A percentile compares a stretch with the other conserved stretches of the same genome.
phyloP scores from a whole-genome alignment of 2,797 vertebrate genomes.

The Denticeps clupeoides region DNA sequence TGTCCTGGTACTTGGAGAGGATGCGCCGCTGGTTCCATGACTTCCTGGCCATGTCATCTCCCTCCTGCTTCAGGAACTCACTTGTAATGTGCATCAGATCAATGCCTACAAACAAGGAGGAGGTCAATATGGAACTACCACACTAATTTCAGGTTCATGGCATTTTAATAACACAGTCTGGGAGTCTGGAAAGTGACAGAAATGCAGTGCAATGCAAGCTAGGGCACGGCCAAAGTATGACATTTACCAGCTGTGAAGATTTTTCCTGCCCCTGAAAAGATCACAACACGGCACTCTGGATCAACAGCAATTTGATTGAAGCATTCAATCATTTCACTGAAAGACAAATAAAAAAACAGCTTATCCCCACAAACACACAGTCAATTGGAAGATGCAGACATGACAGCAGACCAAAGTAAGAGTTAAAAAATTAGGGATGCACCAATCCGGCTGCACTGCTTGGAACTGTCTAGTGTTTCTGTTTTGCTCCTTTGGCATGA shows the following conservation, averaged over 20 bases:
- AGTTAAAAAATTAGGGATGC: too few species aligned
- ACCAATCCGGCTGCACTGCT: too few species aligned
- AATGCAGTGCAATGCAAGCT: not conserved
- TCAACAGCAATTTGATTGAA: conserved; percentile 63
- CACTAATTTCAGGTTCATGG: too few species aligned
- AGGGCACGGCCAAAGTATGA: not conserved
- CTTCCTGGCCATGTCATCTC: conserved; percentile 59
- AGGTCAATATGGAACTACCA: too few species aligned
- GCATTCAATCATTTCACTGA: conserved; percentile 79
- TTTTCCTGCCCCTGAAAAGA: conserved; percentile 74
- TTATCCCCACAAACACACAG: too few species aligned
- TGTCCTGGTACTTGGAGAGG: conserved; percentile 64
- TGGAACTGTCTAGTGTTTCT: too few species aligned
- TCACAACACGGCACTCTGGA: conserved; percentile 63
- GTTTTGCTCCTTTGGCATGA: too few species aligned
- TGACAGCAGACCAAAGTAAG: too few species aligned
- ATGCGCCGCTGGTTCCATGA: conserved; percentile 60
- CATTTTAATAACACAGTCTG: too few species aligned
- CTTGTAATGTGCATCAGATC: conserved; percentile 67
- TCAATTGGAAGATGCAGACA: too few species aligned
- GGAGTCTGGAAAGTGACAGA: too few species aligned
- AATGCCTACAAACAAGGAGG: conserved; percentile 53
- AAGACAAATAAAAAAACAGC: not conserved
- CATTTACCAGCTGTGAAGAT: conserved; percentile 68
- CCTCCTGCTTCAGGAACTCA: conserved; percentile 45